These are phyloP conservation scores for Fundulus diaphanus DNA, from an alignment of 2,797 vertebrate genomes.

Conservation along the genomic window DNA sequence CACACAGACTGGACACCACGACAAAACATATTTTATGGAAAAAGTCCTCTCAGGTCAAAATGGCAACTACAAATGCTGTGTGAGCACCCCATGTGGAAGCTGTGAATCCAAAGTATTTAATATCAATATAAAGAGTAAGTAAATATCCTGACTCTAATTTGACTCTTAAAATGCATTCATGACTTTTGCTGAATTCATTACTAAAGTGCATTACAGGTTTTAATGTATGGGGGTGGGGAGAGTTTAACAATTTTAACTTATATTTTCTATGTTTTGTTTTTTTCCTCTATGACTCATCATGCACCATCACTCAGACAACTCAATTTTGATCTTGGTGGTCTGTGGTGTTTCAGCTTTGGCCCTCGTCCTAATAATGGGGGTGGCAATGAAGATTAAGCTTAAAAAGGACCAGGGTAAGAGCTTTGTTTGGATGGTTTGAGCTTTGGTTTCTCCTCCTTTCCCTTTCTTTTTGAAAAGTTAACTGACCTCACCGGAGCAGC, in stretches of 20 bases:
- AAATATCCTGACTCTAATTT: conserved; percentile 6
- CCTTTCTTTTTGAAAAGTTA: background rate
- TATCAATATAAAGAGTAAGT: conserved; percentile 45
- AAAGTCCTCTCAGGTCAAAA: accelerated
- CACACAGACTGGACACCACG: accelerated
- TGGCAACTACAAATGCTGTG: conserved; percentile 47
- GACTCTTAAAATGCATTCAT: background rate
- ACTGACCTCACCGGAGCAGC: background rate
- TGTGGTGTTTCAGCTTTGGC: conserved; percentile 57
- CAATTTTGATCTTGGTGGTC: conserved; percentile 40
- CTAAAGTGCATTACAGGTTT: background rate
- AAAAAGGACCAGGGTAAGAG: conserved; percentile 60
- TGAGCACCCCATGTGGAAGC: background rate
- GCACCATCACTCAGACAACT: conserved; percentile 18
- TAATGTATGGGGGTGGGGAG: too few species aligned
- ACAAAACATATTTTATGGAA: accelerated
- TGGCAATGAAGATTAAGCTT: conserved; percentile 62
- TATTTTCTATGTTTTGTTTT: conserved; percentile 5
- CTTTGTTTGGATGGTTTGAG: conserved; percentile 1
- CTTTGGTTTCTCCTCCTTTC: background rate
- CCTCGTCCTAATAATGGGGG: conserved; percentile 49
- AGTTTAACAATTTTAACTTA: background rate
- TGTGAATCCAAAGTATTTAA: background rate
- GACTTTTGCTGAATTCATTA: background rate
- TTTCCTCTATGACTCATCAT: conserved; percentile 2